A percentile compares a stretch with the other conserved stretches of the same genome.
These are phyloP conservation scores for Paralichthys olivaceus DNA, from an alignment of 2,113 vertebrate genomes.

Conservation along the genomic window DNA sequence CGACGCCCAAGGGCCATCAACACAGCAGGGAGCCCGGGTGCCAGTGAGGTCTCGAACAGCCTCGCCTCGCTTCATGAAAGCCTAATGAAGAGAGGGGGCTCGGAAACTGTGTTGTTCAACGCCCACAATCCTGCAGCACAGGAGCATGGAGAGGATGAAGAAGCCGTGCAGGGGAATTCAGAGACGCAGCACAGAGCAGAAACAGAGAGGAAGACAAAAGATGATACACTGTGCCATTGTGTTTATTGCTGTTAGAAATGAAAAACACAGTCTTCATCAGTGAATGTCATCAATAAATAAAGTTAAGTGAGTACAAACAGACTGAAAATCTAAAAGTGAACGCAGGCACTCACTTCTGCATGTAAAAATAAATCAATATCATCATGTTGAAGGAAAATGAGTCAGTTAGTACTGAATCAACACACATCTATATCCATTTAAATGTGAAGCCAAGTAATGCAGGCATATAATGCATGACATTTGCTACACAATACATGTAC, in stretches of 20 bases:
- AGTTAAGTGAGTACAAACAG: constrained; percentile 30
- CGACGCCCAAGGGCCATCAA: constrained; percentile 72
- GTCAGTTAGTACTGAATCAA: constrained; percentile 1
- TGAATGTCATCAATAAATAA: constrained; percentile 61
- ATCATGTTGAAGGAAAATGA: background rate
- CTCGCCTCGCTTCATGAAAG: constrained; percentile 69
- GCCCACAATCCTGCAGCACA: constrained; percentile 64
- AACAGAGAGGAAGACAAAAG: constrained; percentile 11
- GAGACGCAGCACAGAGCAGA: constrained; percentile 25
- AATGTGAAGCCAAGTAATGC: constrained; percentile 4
- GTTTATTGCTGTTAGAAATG: constrained; percentile 50
- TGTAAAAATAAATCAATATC: constrained; percentile 10
- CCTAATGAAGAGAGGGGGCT: constrained; percentile 71
- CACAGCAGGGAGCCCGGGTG: constrained; percentile 62
- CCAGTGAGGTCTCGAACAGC: constrained; percentile 65
- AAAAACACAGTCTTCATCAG: constrained; percentile 28
- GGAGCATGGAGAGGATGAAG: constrained; percentile 29
- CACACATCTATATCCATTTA: background rate
- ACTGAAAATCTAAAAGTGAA: background rate
- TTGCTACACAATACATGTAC: background rate
- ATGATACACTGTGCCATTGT: constrained; percentile 4
- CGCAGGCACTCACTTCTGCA: constrained; percentile 16
- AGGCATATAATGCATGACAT: background rate
- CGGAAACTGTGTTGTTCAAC: constrained; percentile 41
- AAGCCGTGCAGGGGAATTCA: constrained; percentile 33